Evolutionary conservation across 1,140 invertebrate species (phyloP).

Genomic region (Trichogramma pretiosum): DNA sequence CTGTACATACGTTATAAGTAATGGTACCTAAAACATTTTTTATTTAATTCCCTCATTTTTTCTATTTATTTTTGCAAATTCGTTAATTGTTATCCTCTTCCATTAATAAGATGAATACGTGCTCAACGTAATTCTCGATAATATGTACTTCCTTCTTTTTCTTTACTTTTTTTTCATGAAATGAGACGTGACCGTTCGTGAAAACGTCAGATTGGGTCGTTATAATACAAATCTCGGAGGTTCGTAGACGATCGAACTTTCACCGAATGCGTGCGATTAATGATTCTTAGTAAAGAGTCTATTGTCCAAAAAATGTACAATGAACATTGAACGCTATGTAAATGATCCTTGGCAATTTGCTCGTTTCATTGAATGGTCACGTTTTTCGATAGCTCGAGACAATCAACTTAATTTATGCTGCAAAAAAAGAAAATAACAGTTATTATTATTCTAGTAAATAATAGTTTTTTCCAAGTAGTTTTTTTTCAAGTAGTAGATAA

Average conservation of each 20-base stretch:
- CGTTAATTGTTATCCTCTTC: constrained; percentile 3
- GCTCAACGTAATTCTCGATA: constrained; percentile 15
- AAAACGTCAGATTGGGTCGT: neutral
- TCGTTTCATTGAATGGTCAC: too few species aligned
- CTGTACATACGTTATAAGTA: constrained; percentile 40
- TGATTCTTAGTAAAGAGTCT: too few species aligned
- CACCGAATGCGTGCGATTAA: neutral
- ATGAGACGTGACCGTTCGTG: constrained; percentile 7
- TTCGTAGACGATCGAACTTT: neutral
- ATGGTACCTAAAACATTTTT: constrained; percentile 40
- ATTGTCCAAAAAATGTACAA: too few species aligned
- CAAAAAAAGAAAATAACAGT: too few species aligned
- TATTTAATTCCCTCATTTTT: constrained; percentile 27
- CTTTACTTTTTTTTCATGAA: constrained; percentile 5
- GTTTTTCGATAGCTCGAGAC: too few species aligned
- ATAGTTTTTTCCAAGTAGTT: too few species aligned
- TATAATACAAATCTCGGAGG: neutral
- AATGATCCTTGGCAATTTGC: too few species aligned
- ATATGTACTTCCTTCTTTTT: constrained; percentile 2
- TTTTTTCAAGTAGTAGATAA: too few species aligned
- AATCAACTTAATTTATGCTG: too few species aligned
- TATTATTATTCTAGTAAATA: too few species aligned
- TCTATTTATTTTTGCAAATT: constrained; percentile 16
- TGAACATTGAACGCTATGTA: too few species aligned
- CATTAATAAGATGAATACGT: constrained; percentile 12